Evolutionary conservation across 23 tunicate species (phyloP), one percentile per base, ranked within the genome.

Genomic region (Trididemnum nubilum): DNA sequence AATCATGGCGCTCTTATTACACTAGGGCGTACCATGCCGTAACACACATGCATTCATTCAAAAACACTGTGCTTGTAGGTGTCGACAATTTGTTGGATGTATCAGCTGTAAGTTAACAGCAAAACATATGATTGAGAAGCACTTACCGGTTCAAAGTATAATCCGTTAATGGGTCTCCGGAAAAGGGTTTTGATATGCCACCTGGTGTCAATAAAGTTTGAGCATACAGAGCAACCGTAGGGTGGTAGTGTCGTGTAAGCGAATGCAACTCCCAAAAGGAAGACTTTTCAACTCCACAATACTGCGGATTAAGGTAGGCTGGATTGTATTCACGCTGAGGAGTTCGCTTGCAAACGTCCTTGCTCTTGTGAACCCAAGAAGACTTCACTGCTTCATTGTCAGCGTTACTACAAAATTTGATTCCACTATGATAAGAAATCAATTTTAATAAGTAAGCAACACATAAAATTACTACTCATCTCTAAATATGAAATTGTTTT

Each of bases 131-230:
- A n/a, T n/a, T 33, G 44, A 5, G 30, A 61, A 61, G 26, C 18
- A 61, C 67, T 61, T 24, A 61, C 97, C 80, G 82, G 64, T 87
- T 87, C 0, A 87, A 49, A 44, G 97, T 92, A 67, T 76, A 83
- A 31, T 92, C 97, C 28, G 77, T 72, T 26, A 92, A 72, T 18
- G 97, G 97, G 50, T 92, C 89, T 12, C 97, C 97, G 9, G 84
- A 26, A 31, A 73, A 33, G 29, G 65, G 49, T 9, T 80, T 80
- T 7, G 85, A 36, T 9, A 35, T 33, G 9, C 39, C 26, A 21
- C 51, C 64, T n/a, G 87, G 79, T 23, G 63, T 31, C 3, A 83
- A 72, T 22, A 91, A 37, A 19, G 85, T 73, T 28, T 70, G 65
- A 0, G 92, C 87, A 79, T 72, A 87, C 4, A 76, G 59, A 1